Evolutionary conservation across 2,797 vertebrate genomes (phyloP).

Genomic region (Anolis apletophallus): DNA sequence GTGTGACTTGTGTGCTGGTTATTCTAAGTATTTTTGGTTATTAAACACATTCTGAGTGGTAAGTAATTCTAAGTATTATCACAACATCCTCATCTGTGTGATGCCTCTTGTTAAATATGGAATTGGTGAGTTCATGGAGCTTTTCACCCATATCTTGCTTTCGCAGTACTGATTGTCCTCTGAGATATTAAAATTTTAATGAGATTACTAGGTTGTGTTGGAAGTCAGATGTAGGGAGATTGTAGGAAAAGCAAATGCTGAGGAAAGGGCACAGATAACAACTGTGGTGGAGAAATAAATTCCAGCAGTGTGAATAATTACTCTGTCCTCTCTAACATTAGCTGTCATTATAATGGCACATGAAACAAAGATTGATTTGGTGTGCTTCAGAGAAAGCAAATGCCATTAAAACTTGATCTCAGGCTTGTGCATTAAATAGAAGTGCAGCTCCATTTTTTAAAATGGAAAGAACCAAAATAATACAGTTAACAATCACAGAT

Average conservation of each 20-base stretch:
- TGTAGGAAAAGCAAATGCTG: conserved; percentile 80
- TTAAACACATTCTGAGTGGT: no score
- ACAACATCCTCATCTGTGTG: background rate
- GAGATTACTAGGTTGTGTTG: conserved; percentile 82
- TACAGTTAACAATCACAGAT: conserved; percentile 19
- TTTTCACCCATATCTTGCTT: conserved; percentile 64
- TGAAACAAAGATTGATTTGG: conserved; percentile 79
- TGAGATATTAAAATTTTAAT: conserved; percentile 85
- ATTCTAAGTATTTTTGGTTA: no score
- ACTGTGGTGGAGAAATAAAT: conserved; percentile 79
- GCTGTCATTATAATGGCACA: conserved; percentile 80
- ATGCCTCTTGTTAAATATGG: background rate
- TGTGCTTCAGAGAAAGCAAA: conserved; percentile 68
- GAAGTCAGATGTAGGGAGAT: conserved; percentile 58
- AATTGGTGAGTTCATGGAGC: conserved; percentile 48
- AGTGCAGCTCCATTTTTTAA: background rate
- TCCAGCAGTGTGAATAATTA: conserved; percentile 80
- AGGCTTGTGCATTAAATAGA: conserved; percentile 5
- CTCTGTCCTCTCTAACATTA: conserved; percentile 82
- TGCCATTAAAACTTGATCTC: conserved; percentile 61
- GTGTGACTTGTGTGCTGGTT: no score
- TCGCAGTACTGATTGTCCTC: conserved; percentile 77
- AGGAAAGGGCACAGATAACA: conserved; percentile 81
- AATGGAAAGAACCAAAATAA: background rate
- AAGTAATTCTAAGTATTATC: background rate